Base-by-base conservation (phyloP, 2,888 invertebrate species). In the Amaurobius ferox region DNA sequence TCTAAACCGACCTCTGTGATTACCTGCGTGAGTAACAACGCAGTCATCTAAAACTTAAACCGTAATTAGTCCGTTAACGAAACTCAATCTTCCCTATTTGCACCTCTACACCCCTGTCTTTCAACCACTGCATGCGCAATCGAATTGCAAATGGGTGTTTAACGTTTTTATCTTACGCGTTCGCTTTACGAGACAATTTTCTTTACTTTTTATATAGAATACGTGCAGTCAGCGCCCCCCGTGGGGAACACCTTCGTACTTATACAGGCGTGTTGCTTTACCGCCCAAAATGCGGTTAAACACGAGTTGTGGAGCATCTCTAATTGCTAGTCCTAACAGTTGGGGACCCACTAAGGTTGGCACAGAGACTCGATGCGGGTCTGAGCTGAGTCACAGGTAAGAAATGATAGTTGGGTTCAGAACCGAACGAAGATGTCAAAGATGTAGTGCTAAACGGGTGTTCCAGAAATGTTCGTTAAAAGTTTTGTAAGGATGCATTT, bases 201-300 rank as follows among this genome's bases (percentile, higher is more conserved):
- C n/a, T n/a, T n/a, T n/a, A n/a, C n/a, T n/a, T n/a, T n/a, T n/a
- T n/a, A n/a, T n/a, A n/a, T 55, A 1, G 23, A 23, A 55, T 44
- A 23, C 55, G 55, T 55, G 55, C 55, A 23, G 55, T 55, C 55
- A 55, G 3, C n/a, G n/a, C 55, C 55, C 55, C 55, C 55, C 23
- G 19, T 19, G 55, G 66, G 30, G 66, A 66, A 66, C 35, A 32
- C 35, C 66, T 66, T 66, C 66, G 35, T 32, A 66, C 32, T 55
- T 66, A 66, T 66, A n/a, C 66, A 71, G 73, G 74, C 68, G 79
- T 79, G 80, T 67, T 39, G 39, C 55, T 23, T 11, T 32, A 40
- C 66, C 48, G 62, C 74, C 74, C 44, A 73, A 74, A 81, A 81
- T 73, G 70, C 23, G 68, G 80, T 44, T 80, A 80, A 81, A 74